A percentile compares a stretch with the other conserved stretches of the same genome.
phyloP scores from a whole-genome alignment of 1,140 invertebrate species.

The Drosophila ananassae region DNA sequence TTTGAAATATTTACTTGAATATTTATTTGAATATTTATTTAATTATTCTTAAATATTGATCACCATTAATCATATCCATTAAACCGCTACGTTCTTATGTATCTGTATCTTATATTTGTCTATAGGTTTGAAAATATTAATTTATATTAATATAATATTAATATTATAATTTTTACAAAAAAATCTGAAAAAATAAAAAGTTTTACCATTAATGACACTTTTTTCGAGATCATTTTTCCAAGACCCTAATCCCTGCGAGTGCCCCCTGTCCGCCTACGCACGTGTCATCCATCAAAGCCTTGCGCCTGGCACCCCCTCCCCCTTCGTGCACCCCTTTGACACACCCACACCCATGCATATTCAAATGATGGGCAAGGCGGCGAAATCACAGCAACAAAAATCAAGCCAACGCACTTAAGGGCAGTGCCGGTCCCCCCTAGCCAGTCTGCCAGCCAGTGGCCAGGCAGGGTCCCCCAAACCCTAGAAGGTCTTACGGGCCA shows the following conservation, averaged over 20 bases:
- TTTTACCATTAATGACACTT: not conserved
- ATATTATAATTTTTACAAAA: not conserved
- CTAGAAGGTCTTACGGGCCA: constrained; percentile 49
- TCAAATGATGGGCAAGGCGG: constrained; percentile 59
- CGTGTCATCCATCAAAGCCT: constrained; percentile 68
- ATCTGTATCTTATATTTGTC: too few relatives aligned
- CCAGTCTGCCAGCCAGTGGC: not conserved
- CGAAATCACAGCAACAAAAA: constrained; percentile 71
- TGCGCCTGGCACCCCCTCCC: not conserved
- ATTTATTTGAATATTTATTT: too few relatives aligned
- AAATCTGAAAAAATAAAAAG: not conserved
- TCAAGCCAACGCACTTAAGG: constrained; percentile 73
- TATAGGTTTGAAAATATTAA: too few relatives aligned
- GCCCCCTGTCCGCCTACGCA: constrained; percentile 44
- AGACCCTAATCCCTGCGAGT: not conserved
- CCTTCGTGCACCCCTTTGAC: not conserved
- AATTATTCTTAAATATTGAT: too few relatives aligned
- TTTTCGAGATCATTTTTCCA: not conserved
- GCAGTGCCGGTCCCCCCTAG: constrained; percentile 10
- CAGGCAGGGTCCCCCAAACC: not conserved
- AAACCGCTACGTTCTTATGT: too few relatives aligned
- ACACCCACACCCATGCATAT: constrained; percentile 59
- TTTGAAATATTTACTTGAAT: too few relatives aligned
- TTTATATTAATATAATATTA: too few relatives aligned
- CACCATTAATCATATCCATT: too few relatives aligned